These are phyloP conservation scores for Nowickia ferox DNA, from an alignment of 2,888 invertebrate species.

Conservation along the genomic window DNA sequence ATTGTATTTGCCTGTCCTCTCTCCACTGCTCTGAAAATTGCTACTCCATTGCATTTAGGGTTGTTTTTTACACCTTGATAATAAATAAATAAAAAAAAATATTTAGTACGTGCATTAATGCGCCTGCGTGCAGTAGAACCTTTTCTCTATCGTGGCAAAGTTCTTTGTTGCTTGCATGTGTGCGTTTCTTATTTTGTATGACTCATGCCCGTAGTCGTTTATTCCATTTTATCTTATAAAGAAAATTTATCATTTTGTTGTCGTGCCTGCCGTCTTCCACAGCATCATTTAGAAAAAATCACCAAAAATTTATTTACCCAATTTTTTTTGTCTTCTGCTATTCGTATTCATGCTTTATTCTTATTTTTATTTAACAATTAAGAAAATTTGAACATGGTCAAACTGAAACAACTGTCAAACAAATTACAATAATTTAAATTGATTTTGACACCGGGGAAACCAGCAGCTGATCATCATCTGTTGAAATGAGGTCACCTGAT, in stretches of 20 bases:
- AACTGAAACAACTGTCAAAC: neutral
- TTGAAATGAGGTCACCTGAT: too few relatives aligned
- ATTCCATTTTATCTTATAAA: neutral
- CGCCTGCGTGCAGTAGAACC: slow-evolving; percentile 40
- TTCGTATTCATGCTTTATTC: neutral
- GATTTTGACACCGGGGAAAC: too few relatives aligned
- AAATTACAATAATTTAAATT: too few relatives aligned
- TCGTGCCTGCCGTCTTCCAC: neutral
- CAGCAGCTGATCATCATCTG: too few relatives aligned
- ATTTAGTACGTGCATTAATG: slow-evolving; percentile 21
- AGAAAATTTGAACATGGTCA: neutral
- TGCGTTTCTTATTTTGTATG: slow-evolving; percentile 27
- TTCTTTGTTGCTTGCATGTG: neutral
- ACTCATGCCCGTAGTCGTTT: slow-evolving; percentile 32
- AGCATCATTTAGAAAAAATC: slow-evolving; percentile 47
- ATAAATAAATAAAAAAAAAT: neutral
- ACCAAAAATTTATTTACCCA: slow-evolving; percentile 17
- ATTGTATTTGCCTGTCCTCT: slow-evolving; percentile 24
- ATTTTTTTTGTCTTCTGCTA: neutral
- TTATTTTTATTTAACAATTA: slow-evolving; percentile 14
- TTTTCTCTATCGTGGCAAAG: neutral
- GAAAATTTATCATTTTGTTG: neutral
- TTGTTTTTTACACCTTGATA: slow-evolving; percentile 53
- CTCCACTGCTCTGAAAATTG: slow-evolving; percentile 1
- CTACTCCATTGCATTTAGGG: slow-evolving; percentile 30